phyloP scores from a whole-genome alignment of 1,140 invertebrate species.

The Pygmarrhopalites habei region DNA sequence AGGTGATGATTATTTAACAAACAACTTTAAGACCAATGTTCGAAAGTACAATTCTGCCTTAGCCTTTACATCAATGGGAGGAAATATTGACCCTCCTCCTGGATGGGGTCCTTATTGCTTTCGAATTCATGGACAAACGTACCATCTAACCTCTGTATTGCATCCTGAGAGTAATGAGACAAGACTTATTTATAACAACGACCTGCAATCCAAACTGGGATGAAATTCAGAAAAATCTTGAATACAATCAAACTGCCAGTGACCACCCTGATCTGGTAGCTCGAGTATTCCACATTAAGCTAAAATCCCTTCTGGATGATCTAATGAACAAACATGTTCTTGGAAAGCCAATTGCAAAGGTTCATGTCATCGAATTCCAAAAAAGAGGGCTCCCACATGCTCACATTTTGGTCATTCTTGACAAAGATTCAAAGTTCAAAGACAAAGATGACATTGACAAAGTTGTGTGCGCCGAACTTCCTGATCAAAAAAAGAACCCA shows the following conservation, averaged over 20 bases:
- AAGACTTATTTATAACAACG: slow-evolving; percentile 49
- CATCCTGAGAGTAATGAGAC: no score
- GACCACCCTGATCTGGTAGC: slow-evolving; percentile 47
- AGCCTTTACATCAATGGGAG: slow-evolving; percentile 40
- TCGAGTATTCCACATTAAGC: slow-evolving; percentile 47
- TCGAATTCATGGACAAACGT: slow-evolving; percentile 42
- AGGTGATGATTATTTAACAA: slow-evolving; percentile 13
- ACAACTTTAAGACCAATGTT: slow-evolving; percentile 40
- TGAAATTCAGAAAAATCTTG: slow-evolving; percentile 42
- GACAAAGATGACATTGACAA: slow-evolving; percentile 36
- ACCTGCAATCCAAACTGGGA: slow-evolving; percentile 46
- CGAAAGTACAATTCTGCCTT: slow-evolving; percentile 40
- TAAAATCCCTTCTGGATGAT: slow-evolving; percentile 42
- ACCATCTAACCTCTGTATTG: slow-evolving; percentile 35
- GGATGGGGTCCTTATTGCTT: slow-evolving; percentile 34
- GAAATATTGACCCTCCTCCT: slow-evolving; percentile 9
- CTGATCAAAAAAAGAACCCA: slow-evolving; percentile 33
- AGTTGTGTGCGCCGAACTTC: slow-evolving; percentile 37
- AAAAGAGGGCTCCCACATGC: slow-evolving; percentile 26
- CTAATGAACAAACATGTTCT: slow-evolving; percentile 28
- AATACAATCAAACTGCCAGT: slow-evolving; percentile 38
- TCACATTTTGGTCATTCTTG: slow-evolving; percentile 35
- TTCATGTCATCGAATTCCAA: slow-evolving; percentile 39
- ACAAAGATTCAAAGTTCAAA: slow-evolving; percentile 30
- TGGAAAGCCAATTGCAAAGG: slow-evolving; percentile 35